Conservation (phyloP, 2,888 invertebrate species). For the Ferrisia virgata region DNA sequence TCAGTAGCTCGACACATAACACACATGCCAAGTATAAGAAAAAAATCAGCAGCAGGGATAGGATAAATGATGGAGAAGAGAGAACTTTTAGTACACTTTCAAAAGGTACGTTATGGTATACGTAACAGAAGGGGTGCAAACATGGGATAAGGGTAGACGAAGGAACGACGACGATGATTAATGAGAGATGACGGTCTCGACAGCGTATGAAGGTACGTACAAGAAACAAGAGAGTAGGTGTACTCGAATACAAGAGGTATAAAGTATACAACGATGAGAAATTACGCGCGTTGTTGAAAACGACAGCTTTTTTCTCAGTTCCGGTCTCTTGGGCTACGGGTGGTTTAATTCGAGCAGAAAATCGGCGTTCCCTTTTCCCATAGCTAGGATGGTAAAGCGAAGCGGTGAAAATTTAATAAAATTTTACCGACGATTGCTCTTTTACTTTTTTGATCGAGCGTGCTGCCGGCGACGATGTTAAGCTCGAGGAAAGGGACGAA, state of each 20-base stretch:
- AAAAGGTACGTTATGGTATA: not conserved
- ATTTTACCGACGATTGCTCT: conserved; percentile 4
- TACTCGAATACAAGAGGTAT: no score
- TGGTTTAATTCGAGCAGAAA: not conserved
- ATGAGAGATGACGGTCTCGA: not conserved
- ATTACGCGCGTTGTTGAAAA: conserved; percentile 27
- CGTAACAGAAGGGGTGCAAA: no score
- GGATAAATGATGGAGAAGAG: not conserved
- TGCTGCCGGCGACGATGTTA: not conserved
- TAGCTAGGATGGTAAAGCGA: not conserved
- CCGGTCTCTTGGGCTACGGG: not conserved
- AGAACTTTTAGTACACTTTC: not conserved
- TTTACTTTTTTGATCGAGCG: not conserved
- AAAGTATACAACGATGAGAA: not conserved
- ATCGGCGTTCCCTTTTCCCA: not conserved
- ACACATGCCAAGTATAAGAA: no score
- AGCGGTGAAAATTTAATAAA: conserved; percentile 24
- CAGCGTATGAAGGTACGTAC: not conserved
- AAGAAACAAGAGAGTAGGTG: not conserved
- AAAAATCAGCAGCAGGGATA: no score
- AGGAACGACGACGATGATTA: not conserved
- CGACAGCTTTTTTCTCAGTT: conserved; percentile 36
- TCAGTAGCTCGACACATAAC: not conserved
- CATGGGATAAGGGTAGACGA: not conserved
- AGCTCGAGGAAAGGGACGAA: no score